These are phyloP conservation scores for Drosophila triauraria DNA, from an alignment of 1,140 invertebrate genomes.

Conservation along the genomic window DNA sequence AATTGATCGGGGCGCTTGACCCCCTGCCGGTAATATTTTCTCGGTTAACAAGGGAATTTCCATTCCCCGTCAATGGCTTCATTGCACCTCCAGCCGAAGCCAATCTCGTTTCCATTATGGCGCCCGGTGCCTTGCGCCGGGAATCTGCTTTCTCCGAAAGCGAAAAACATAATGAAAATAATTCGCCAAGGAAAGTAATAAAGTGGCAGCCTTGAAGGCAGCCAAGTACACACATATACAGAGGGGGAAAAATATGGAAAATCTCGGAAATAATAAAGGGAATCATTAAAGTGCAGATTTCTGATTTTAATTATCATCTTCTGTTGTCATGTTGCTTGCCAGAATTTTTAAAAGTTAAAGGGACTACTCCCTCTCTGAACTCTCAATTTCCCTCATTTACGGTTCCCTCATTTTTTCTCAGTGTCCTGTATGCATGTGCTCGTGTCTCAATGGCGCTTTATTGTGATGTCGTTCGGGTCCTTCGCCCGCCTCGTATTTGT, in stretches of 20 bases:
- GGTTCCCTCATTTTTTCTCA: background rate
- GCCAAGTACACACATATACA: constrained; percentile 22
- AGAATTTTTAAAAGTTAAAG: no score
- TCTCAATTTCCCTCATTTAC: no score
- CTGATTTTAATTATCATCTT: background rate
- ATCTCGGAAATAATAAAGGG: background rate
- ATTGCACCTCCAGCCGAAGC: constrained; percentile 10
- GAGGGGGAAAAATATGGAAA: background rate
- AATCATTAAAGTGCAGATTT: background rate
- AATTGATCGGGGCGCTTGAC: constrained; percentile 12
- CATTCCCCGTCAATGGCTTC: constrained; percentile 30
- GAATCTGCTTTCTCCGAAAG: constrained; percentile 20
- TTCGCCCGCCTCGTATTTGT: constrained; percentile 49
- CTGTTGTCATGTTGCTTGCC: no score
- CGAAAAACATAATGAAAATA: constrained; percentile 65
- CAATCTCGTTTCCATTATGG: constrained; percentile 59
- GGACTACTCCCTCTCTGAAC: no score
- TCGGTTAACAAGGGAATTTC: constrained; percentile 28
- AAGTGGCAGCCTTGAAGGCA: constrained; percentile 53
- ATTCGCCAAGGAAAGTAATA: constrained; percentile 65
- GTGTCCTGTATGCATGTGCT: constrained; percentile 26
- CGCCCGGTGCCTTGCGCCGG: constrained; percentile 8
- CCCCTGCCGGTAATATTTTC: constrained; percentile 7
- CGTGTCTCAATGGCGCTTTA: constrained; percentile 67
- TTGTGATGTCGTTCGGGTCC: constrained; percentile 47